Evolutionary conservation across 2,888 invertebrate genomes (phyloP).

Genomic region (Hyles lineata): DNA sequence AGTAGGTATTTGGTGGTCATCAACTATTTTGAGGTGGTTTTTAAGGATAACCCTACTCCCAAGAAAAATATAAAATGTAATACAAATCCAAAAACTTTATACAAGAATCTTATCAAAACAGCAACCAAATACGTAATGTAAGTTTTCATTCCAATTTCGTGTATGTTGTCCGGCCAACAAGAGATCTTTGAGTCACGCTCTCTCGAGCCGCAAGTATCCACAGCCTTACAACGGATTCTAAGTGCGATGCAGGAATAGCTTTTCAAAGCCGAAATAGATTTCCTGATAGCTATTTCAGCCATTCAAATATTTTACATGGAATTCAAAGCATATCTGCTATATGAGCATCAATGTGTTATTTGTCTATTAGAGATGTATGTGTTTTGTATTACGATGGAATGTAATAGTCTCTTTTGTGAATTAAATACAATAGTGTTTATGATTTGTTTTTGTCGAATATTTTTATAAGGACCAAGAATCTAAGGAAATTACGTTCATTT

Average conservation of each 20-base stretch:
- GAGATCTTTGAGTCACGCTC: conserved; percentile 35
- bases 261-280: conserved; percentile 35
- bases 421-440: no score
- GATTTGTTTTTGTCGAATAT: no score
- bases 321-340: conserved; percentile 15
- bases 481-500: no score
- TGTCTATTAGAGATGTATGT: not conserved
- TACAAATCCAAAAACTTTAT: not conserved
- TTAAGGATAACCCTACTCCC: no score
- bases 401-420: not conserved
- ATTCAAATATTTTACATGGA: conserved; percentile 39
- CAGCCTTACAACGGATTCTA: conserved; percentile 37
- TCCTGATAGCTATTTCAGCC: conserved; percentile 44
- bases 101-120: not conserved
- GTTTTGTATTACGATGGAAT: no score
- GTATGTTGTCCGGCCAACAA: conserved; percentile 24
- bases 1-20: no score
- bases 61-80: not conserved
- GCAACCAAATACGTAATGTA: not conserved
- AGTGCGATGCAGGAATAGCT: conserved; percentile 50
- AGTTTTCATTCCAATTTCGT: conserved; percentile 13
- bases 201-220: conserved; percentile 31
- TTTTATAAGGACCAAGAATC: no score
- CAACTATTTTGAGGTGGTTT: no score
- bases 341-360: not conserved